phyloP scores from a whole-genome alignment of 2,797 vertebrate genomes.

The Sebastolobus alascanus region DNA sequence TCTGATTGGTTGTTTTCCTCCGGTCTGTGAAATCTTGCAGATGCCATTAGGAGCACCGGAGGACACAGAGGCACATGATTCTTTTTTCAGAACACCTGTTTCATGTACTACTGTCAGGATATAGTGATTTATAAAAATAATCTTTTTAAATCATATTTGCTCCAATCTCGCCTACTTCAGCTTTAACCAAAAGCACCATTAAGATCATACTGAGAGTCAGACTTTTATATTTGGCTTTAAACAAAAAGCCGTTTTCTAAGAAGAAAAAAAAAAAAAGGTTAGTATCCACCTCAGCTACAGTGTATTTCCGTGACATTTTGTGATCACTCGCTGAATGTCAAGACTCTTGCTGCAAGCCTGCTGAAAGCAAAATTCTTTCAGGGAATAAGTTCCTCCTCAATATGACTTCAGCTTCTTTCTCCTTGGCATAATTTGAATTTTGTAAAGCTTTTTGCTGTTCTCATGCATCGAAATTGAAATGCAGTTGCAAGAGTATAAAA shows the following conservation, averaged over 20 bases:
- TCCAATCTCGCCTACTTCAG: too few relatives aligned
- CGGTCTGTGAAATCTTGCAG: too few relatives aligned
- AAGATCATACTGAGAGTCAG: conserved; percentile 10
- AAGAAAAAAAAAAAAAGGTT: background rate
- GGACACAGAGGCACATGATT: too few relatives aligned
- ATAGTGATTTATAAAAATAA: too few relatives aligned
- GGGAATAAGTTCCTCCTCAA: conserved; percentile 36
- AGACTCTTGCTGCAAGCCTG: conserved; percentile 54
- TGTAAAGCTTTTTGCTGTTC: conserved; percentile 20
- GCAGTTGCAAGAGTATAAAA: conserved; percentile 8
- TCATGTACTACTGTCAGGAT: too few relatives aligned
- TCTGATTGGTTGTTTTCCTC: too few relatives aligned
- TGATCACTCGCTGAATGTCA: conserved; percentile 69
- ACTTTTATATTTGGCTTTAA: conserved; percentile 22
- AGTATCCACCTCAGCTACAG: conserved; percentile 39
- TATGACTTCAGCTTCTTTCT: conserved; percentile 32
- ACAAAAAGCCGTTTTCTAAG: conserved; percentile 5
- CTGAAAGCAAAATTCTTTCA: conserved; percentile 58
- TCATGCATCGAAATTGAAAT: conserved; percentile 20
- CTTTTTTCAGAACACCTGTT: too few relatives aligned
- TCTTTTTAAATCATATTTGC: too few relatives aligned
- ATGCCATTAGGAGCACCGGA: too few relatives aligned
- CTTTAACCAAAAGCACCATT: conserved; percentile 4
- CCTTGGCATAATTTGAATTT: conserved; percentile 35
- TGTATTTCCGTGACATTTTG: conserved; percentile 67